These are phyloP conservation scores for Podilymbus podiceps DNA, from an alignment of 2,113 vertebrate species.

Conservation along the genomic window DNA sequence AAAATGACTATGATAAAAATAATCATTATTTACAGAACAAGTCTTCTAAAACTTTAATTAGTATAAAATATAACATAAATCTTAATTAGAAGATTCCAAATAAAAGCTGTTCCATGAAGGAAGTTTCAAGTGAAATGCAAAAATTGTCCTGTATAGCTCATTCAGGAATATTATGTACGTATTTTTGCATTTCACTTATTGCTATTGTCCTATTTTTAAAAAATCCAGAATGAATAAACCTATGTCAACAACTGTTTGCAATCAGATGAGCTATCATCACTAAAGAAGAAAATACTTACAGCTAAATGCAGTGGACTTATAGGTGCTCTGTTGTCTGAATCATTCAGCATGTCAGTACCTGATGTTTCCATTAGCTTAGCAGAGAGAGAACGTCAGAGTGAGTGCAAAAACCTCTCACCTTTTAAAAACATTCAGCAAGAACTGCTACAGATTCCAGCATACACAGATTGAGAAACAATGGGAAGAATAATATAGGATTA, in stretches of 20 bases:
- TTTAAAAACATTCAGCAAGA: background rate
- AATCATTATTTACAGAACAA: background rate
- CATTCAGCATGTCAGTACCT: conserved; percentile 91
- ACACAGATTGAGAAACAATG: background rate
- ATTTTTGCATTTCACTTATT: background rate
- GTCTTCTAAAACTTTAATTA: background rate
- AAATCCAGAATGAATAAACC: background rate
- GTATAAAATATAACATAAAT: background rate
- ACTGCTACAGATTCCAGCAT: background rate
- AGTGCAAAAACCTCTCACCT: background rate
- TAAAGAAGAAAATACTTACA: conserved; percentile 79
- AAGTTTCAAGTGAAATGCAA: background rate
- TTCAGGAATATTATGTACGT: background rate
- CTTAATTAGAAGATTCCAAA: background rate
- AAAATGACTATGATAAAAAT: background rate
- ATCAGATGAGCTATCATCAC: background rate
- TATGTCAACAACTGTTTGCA: background rate
- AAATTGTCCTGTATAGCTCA: background rate
- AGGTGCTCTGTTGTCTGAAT: conserved; percentile 88
- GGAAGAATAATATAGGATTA: background rate
- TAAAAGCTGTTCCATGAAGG: background rate
- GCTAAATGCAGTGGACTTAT: conserved; percentile 95
- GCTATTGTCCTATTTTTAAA: background rate
- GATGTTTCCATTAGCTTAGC: conserved; percentile 95
- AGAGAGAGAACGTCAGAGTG: conserved; percentile 31